A percentile compares a stretch with the other conserved stretches of the same genome.
phyloP scores from a whole-genome alignment of 2,113 vertebrate species.

The Corythaeola cristata region DNA sequence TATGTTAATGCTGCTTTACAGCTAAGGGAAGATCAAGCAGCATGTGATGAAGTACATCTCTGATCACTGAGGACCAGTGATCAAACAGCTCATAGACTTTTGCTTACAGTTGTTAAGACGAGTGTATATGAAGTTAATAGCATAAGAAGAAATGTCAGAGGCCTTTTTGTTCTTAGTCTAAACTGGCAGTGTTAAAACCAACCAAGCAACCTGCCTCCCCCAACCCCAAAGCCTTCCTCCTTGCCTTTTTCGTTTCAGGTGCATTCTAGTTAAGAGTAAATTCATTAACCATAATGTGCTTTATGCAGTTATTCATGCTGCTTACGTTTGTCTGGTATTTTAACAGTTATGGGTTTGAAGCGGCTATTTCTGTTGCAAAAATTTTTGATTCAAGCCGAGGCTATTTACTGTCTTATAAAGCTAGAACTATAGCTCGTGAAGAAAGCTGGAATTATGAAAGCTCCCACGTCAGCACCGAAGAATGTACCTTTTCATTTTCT shows the following conservation, averaged over 20 bases:
- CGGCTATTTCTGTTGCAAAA: background rate
- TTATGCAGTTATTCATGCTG: accelerated
- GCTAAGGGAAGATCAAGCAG: background rate
- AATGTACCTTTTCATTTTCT: background rate
- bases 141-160: background rate
- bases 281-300: background rate
- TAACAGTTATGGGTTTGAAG: background rate
- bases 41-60: background rate
- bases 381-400: background rate
- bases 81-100: background rate
- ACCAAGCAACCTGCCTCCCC: background rate
- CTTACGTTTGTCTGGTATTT: background rate
- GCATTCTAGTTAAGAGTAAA: background rate
- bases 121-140: background rate
- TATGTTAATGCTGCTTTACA: background rate
- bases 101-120: background rate
- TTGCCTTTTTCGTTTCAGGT: background rate
- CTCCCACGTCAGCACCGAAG: background rate
- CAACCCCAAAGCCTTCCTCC: background rate
- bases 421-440: background rate
- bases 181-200: background rate
- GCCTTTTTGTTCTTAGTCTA: background rate
- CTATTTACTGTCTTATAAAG: background rate
- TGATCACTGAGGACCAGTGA: background rate
- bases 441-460: background rate